These are phyloP conservation scores for Biston betularia DNA, from an alignment of 2,888 invertebrate species.

Conservation along the genomic window DNA sequence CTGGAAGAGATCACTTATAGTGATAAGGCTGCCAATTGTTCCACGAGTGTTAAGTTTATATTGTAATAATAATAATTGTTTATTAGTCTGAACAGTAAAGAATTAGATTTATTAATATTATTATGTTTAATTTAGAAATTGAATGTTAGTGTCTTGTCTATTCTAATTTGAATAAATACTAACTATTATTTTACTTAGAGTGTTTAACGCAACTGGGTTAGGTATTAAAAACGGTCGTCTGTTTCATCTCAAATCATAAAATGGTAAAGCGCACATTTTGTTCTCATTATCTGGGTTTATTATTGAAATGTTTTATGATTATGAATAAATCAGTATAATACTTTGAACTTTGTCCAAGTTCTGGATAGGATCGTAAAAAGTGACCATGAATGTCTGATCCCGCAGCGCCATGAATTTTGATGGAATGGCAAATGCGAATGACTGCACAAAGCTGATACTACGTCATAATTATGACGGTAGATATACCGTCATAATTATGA, in stretches of 20 bases:
- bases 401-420: constrained; percentile 18
- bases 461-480: neutral
- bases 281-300: constrained; percentile 23
- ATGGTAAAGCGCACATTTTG: constrained; percentile 1
- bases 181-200: no score
- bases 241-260: constrained; percentile 14
- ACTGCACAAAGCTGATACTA: neutral
- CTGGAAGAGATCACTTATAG: no score
- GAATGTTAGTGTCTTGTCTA: no score
- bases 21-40: no score
- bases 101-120: no score
- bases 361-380: constrained; percentile 30
- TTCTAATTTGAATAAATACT: no score
- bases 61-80: no score
- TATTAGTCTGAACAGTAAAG: no score
- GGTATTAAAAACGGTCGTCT: neutral
- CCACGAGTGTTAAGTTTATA: no score
- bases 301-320: constrained; percentile 30
- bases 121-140: no score
- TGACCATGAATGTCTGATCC: constrained; percentile 23
- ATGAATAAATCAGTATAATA: constrained; percentile 31
- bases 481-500: no score
- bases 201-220: no score
- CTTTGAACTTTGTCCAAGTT: constrained; percentile 35
- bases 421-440: constrained; percentile 11